Evolutionary conservation across 2,113 vertebrate species (phyloP).

Genomic region (Hemiscyllium ocellatum): DNA sequence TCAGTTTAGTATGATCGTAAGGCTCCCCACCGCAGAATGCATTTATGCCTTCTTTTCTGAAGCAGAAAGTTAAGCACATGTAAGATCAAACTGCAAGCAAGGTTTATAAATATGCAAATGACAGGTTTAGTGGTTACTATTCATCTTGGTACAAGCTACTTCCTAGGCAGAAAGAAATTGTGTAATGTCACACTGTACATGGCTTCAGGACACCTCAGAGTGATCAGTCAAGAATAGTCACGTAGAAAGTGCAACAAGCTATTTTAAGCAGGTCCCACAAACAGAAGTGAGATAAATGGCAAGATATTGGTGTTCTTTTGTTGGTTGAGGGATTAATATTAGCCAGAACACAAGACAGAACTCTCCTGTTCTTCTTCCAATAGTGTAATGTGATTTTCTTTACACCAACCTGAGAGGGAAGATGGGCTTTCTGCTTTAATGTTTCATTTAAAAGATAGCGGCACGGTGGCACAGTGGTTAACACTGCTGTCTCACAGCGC

Average conservation of each 20-base stretch:
- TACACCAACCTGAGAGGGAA: neutral
- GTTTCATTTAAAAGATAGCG: neutral
- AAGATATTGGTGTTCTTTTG: neutral
- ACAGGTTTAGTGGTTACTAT: neutral
- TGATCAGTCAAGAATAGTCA: neutral
- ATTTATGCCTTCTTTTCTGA: neutral
- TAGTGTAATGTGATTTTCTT: neutral
- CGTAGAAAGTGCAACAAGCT: neutral
- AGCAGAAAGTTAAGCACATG: neutral
- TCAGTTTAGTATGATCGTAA: neutral
- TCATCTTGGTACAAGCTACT: neutral
- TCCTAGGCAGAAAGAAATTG: neutral
- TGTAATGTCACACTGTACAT: neutral
- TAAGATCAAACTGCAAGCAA: neutral
- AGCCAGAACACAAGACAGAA: neutral
- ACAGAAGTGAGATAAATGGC: neutral
- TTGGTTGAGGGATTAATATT: neutral
- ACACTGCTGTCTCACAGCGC: too few relatives aligned
- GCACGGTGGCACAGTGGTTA: too few relatives aligned
- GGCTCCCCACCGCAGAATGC: neutral
- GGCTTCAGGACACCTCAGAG: neutral
- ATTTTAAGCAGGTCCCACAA: neutral
- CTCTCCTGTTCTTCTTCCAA: neutral
- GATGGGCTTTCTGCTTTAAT: neutral
- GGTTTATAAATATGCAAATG: too few relatives aligned